These are phyloP conservation scores for Sesia apiformis DNA, from an alignment of 2,888 invertebrate genomes.

Conservation along the genomic window DNA sequence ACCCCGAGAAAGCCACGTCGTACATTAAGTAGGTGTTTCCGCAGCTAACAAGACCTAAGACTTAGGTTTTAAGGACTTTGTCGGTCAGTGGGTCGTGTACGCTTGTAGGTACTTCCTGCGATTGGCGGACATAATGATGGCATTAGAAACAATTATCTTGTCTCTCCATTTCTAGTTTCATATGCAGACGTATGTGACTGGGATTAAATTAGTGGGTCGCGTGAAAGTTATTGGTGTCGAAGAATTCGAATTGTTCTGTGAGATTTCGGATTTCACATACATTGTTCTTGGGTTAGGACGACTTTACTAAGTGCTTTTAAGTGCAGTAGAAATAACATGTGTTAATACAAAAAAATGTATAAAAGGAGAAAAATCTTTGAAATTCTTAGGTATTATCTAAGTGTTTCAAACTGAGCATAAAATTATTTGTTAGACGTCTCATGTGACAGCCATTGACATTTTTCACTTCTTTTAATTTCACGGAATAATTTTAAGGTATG, in stretches of 20 bases:
- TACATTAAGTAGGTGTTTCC: conserved; percentile 39
- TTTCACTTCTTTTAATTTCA: conserved; percentile 30
- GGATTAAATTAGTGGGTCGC: conserved; percentile 27
- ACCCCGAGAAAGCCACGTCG: conserved; percentile 37
- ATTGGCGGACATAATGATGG: conserved; percentile 16
- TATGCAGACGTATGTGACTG: conserved; percentile 11
- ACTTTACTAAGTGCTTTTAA: too few species aligned
- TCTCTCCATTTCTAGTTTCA: conserved; percentile 19
- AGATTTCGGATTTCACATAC: background rate
- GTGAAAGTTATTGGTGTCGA: conserved; percentile 35
- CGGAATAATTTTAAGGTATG: conserved; percentile 39
- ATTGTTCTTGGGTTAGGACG: background rate
- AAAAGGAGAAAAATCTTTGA: too few species aligned
- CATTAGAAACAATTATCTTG: conserved; percentile 32
- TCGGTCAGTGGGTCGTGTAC: conserved; percentile 46
- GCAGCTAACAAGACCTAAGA: conserved; percentile 28
- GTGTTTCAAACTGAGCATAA: too few species aligned
- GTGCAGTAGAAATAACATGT: too few species aligned
- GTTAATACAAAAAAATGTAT: too few species aligned
- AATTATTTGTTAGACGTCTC: too few species aligned
- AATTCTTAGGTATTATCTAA: too few species aligned
- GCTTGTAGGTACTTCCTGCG: conserved; percentile 17
- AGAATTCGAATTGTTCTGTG: conserved; percentile 26
- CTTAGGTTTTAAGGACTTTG: conserved; percentile 34
- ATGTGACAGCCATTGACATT: conserved; percentile 22